Evolutionary conservation across 2,888 invertebrate species (phyloP), one percentile per base, ranked within the genome.

Genomic region (Meteorus cinctellus): DNA sequence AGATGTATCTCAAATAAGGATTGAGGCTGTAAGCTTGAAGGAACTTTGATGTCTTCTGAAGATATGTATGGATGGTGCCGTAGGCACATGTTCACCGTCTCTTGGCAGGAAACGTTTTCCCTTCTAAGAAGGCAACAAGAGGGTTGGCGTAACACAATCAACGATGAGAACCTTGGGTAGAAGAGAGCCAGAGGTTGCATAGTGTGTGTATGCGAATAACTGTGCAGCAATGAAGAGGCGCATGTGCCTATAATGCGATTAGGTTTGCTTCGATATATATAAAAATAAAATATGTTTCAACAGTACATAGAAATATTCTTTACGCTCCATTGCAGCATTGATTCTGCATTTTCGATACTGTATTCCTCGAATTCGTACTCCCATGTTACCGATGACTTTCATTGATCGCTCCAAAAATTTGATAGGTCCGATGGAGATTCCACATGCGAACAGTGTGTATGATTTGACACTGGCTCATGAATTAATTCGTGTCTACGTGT

Each of bases 51-150:
- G 85, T 85, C 85, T 85, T 82, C 80, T 80, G 79, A 76, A 80
- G 80, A 70, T 71, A 29, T 29, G 76, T 68, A 71, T 76, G 79
- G 77, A 80, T 77, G 77, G 75, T 75, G 80, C 85, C 83, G 79
- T 81, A 81, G 84, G 83, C 79, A 55, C 55, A 85, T 83, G 83
- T 84, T 84, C 84, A 77, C 82, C 81, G 79, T 82, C 83, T 83
- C 85, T 85, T 85, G 84, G 86, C 85, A 85, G 84, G 85, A 86
- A 87, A 85, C 86, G 84, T 84, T 87, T 86, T 63, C 5, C 85
- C 81, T 83, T 81, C 81, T 75, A 80, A 82, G 83, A 82, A 81
- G 81, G 80, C 78, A 80, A 80, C 79, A 76, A 69, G 19, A 55
- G 69, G 74, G 70, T 60, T 70, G 84, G 81, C 81, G 83, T 87